Evolutionary conservation across 2,113 vertebrate species (phyloP), one percentile per base, ranked within the genome.

Genomic region (Paracanthobrama guichenoti): DNA sequence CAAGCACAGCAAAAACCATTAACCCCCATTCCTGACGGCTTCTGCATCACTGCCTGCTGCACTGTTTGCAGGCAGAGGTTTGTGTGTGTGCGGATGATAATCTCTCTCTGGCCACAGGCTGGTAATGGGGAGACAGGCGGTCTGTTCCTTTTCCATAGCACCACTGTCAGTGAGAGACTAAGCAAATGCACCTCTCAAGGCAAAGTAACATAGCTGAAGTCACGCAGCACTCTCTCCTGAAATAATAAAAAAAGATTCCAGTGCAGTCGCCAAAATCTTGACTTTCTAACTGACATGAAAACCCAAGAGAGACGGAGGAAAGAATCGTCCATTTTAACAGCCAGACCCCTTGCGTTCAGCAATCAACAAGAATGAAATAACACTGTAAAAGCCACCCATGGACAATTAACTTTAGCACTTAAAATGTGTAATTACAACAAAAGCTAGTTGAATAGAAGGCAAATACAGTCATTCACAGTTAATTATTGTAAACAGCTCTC

Each of bases 131-230:
- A 83, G 73, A 88, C 50, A 73, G 75, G 84, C 76, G 44, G 66
- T 84, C 50, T 73, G 53, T 71, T 84, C 35, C 75, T 86, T 87
- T 84, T 86, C 82, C 79, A 64, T 64, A 85, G 66, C 46, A 74
- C 57, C 20, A 10, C 46, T 64, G 80, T 86, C 79, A 46, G 35
- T 62, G 46, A 84, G 57, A 82, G 3, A n/a, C 59, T 80, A 74
- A 82, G 55, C 67, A 66, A 85, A 75, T 44, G 31, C 71, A 82
- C 81, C 64, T 35, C 55, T 81, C 60, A 83, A 82, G 44, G 84
- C 66, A 79, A 89, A 84, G 78, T 81, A 86, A 78, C 85, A 79
- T 83, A 86, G 67, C 73, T 31, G 59, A 84, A 81, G 82, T 87
- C 84, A 82, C 39, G 50, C 79, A 60, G 76, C 62, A 55, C 77